Conservation (phyloP, 1,140 invertebrate genomes). For the Zaprionus capensis region DNA sequence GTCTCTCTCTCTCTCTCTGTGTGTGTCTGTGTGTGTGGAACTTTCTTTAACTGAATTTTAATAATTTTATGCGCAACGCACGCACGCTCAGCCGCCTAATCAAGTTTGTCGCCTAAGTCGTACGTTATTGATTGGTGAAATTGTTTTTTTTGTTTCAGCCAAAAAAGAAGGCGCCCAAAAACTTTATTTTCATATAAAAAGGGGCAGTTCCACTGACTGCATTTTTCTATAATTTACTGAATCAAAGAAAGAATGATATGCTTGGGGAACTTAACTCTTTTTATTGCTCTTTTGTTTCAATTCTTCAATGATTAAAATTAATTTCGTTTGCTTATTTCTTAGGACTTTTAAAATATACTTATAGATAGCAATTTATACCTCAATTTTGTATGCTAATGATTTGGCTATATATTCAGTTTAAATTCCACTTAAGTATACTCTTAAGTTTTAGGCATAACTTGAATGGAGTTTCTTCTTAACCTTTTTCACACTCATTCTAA, state of each 20-base stretch:
- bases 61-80: conserved; percentile 79
- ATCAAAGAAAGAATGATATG: background rate
- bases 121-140: conserved; percentile 83
- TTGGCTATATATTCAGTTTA: background rate
- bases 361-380: conserved; percentile 1
- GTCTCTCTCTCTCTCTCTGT: conserved; percentile 12
- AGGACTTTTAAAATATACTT: background rate
- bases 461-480: background rate
- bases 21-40: conserved; percentile 43
- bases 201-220: conserved; percentile 36
- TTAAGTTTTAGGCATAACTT: background rate
- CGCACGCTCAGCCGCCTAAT: conserved; percentile 59
- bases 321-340: background rate
- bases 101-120: conserved; percentile 82
- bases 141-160: conserved; percentile 51
- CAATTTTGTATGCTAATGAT: background rate
- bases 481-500: background rate
- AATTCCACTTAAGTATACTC: no score
- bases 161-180: conserved; percentile 13
- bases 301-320: background rate
- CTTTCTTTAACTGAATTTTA: conserved; percentile 83
- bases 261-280: background rate
- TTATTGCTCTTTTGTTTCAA: background rate
- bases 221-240: conserved; percentile 11
- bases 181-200: conserved; percentile 30